Conservation (phyloP, 1,140 invertebrate genomes). For the Trachymyrmex septentrionalis region DNA sequence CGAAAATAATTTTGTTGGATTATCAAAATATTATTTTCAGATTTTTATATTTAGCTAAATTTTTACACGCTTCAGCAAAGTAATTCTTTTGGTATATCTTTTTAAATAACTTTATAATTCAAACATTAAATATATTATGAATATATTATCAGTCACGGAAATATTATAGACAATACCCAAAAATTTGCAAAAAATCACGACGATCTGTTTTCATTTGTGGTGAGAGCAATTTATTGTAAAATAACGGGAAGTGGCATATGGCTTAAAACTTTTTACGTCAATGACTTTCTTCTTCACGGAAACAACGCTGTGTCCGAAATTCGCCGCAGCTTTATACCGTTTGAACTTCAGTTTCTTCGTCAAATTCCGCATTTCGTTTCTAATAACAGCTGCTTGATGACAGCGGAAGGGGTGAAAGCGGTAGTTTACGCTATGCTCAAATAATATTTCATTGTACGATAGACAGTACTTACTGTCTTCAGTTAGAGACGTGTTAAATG, state of each 20-base stretch:
- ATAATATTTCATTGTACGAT: constrained; percentile 28
- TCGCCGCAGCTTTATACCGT: neutral
- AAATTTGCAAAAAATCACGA: neutral
- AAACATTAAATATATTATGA: neutral
- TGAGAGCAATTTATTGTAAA: neutral
- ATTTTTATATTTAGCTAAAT: too few species aligned
- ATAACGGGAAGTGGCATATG: constrained; percentile 1
- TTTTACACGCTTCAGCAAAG: too few species aligned
- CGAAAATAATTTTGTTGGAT: too few species aligned
- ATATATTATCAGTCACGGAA: neutral
- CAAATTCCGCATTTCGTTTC: constrained; percentile 35
- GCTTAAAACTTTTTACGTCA: neutral
- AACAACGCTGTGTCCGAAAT: constrained; percentile 20
- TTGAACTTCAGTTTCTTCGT: neutral
- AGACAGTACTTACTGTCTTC: constrained; percentile 5
- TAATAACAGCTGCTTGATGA: constrained; percentile 48
- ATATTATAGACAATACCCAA: neutral
- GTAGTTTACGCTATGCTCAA: constrained; percentile 13
- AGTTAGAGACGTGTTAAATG: neutral
- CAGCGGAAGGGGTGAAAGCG: constrained; percentile 69
- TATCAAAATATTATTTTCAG: too few species aligned
- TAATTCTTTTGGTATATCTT: neutral
- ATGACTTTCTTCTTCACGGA: constrained; percentile 35
- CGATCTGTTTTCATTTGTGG: neutral
- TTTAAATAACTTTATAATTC: neutral